A percentile compares a stretch with the other conserved stretches of the same genome.
phyloP scores from a whole-genome alignment of 2,797 vertebrate genomes.

The Clarias platycephalus region DNA sequence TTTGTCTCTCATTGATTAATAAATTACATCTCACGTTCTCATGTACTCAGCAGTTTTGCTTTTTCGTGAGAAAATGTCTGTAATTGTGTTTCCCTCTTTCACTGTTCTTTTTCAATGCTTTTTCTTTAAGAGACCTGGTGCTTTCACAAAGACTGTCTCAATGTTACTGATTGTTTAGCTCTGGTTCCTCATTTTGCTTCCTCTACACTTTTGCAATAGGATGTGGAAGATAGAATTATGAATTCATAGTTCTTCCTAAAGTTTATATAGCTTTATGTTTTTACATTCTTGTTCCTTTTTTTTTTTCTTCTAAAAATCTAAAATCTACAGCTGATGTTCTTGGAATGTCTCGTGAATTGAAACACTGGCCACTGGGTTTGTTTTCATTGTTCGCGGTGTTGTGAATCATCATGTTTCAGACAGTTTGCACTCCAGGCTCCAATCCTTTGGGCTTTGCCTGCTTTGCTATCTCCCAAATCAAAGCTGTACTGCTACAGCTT shows the following conservation, averaged over 20 bases:
- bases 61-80: background rate
- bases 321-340: background rate
- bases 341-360: background rate
- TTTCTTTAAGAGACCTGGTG: background rate
- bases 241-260: background rate
- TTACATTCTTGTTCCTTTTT: background rate
- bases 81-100: conserved; percentile 12
- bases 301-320: background rate
- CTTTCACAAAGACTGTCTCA: background rate
- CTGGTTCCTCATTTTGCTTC: conserved; percentile 31
- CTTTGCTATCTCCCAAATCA: conserved; percentile 48
- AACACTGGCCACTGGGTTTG: background rate
- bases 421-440: background rate
- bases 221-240: background rate
- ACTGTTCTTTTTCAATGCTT: background rate
- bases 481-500: conserved; percentile 25
- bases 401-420: conserved; percentile 22
- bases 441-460: background rate
- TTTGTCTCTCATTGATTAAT: conserved; percentile 17
- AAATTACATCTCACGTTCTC: background rate
- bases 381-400: background rate
- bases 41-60: background rate
- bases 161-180: conserved; percentile 1
- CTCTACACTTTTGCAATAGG: background rate
- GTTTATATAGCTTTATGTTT: background rate